Evolutionary conservation across 1,140 invertebrate genomes (phyloP), one percentile per base, ranked within the genome.

Genomic region (Heliconius hermathena): DNA sequence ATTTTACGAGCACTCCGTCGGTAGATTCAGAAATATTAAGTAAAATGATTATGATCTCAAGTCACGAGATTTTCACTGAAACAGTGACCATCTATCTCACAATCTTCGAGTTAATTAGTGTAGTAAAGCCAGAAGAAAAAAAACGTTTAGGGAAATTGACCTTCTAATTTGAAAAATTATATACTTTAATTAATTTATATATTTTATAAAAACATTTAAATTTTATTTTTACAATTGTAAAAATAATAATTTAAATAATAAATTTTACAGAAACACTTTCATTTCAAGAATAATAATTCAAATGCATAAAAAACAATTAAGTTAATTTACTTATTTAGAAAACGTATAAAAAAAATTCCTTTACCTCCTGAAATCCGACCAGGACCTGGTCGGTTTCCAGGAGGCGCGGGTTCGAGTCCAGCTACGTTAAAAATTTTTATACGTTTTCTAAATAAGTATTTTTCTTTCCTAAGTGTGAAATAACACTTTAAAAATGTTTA

Each of bases 81-180:
- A 74, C 79, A 80, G 76, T 82, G 81, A 76, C 77, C 78, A 71
- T 84, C 80, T 87, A 84, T 90, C 84, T 85, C 86, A 75, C 85
- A 84, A 91, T 90, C 86, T 85, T 81, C 87, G 85, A 90, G 82
- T 87, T 92, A 92, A 93, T 92, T 91, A 90, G 84, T 81, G 83
- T 79, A 46, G 41, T 16, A 76, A 81, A 84, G 76, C 81, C 77
- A 83, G 83, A 36, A 79, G 82, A 81, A 86, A 88, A 66, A 89
- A 91, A 91, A 87, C 88, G 87, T 89, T 90, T 79, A 83, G 85
- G 85, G 86, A 90, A 90, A 91, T 91, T 88, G 89, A 85, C 81
- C 78, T 82, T 77, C 75, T 88, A 83, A 87, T 90, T 84, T 73
- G 76, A 52, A 76, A 82, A 77, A 83, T 26, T 60, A 66, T 16